Conservation (phyloP, 2,113 vertebrate species). For the Eolophus roseicapilla region DNA sequence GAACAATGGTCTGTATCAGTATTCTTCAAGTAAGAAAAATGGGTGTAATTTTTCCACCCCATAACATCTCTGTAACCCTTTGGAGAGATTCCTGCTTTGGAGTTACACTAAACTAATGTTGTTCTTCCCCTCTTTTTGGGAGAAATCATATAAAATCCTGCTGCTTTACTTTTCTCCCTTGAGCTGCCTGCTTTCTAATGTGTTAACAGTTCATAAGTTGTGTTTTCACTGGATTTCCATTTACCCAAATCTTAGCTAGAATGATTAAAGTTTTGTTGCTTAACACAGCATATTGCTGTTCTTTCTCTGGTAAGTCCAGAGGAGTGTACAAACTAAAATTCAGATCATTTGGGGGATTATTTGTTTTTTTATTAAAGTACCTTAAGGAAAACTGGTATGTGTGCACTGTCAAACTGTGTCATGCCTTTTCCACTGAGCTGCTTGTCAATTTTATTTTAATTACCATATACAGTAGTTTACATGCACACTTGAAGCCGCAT, state of each 20-base stretch:
- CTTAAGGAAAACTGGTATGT: neutral
- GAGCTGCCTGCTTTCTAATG: neutral
- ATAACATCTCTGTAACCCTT: neutral
- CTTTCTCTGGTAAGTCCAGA: neutral
- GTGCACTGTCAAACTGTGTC: neutral
- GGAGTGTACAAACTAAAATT: neutral
- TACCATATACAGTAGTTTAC: neutral
- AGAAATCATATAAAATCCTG: neutral
- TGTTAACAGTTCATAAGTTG: neutral
- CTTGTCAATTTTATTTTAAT: neutral
- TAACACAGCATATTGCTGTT: neutral
- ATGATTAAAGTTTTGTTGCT: neutral
- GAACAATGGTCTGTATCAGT: neutral
- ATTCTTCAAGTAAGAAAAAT: neutral
- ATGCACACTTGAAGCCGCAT: neutral
- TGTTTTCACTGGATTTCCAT: neutral
- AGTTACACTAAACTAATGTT: neutral
- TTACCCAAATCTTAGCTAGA: neutral
- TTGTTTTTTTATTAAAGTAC: neutral
- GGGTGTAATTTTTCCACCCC: neutral
- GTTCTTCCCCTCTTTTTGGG: neutral
- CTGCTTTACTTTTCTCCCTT: neutral
- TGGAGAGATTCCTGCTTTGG: neutral
- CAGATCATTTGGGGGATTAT: neutral
- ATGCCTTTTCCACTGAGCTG: neutral